Evolutionary conservation across 2,113 vertebrate species (phyloP), one percentile per base, ranked within the genome.

Genomic region (Ammodytes marinus): DNA sequence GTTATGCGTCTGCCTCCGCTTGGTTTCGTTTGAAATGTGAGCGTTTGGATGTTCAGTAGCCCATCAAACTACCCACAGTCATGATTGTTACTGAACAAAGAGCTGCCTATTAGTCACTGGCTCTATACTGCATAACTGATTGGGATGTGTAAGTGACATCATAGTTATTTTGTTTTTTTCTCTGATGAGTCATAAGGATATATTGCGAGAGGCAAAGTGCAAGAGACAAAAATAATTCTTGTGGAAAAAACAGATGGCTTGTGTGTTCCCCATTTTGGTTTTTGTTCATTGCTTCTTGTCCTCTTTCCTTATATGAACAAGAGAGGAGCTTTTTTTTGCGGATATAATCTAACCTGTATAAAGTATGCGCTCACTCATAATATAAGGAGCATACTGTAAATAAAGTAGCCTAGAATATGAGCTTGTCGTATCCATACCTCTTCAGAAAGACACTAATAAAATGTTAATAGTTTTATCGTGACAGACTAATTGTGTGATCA

Each of bases 1-100:
- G 60, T 13, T 81, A 50, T 49, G 43, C 61, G 57, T 63, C 27
- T 73, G 59, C 19, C 49, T 77, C 69, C 57, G 63, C n/a, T 57
- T 67, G 69, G 77, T 69, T 82, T 71, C 52, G 85, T 69, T 64
- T 84, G 49, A 76, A 12, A 59, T 58, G 14, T 69, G 43, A 72
- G 15, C 27, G 27, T 73, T 15, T 0, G 54, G 40, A 55, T 35
- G 27, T 72, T 69, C 27, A 40, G 58, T 39, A 4, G 12, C 64
- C 76, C 43, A 85, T n/a, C 37, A 60, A 60, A 50, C 2, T 50
- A 10, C 13, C 14, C 9, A 15, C 15, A 10, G 68, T 53, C 45
- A 43, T 15, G 47, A 68, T 45, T 72, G 14, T 43, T 50, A 40
- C 55, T 54, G 7, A 78, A 45, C 19, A 49, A 49, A 55, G 45